Percentiles rank a stretch among this genome's conserved stretches.
Evolutionary conservation across 2,888 invertebrate genomes (phyloP).

Genomic region (Rotaria macrura): DNA sequence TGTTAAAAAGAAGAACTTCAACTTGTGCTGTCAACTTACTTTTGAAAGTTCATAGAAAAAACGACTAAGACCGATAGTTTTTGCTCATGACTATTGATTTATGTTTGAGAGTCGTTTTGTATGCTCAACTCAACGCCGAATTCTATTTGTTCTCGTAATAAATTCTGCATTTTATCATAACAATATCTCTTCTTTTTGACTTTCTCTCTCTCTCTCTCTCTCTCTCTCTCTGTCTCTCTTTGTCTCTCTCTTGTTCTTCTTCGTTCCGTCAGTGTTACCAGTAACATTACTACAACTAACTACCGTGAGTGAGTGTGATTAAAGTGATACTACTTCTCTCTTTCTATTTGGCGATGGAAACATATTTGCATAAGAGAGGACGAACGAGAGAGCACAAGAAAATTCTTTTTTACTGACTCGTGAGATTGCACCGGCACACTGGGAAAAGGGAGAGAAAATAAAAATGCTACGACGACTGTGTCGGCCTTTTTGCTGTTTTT

Average conservation of each 20-base stretch:
- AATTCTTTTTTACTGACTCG: not conserved
- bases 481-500: not conserved
- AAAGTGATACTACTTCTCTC: not conserved
- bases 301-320: not conserved
- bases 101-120: not conserved
- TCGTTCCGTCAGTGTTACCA: not conserved
- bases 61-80: not conserved
- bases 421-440: not conserved
- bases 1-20: too few species aligned
- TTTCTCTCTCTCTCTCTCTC: not conserved
- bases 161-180: not conserved
- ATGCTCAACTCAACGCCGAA: not conserved
- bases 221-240: not conserved
- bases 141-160: not conserved
- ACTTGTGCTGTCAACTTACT: too few species aligned
- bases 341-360: not conserved
- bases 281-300: not conserved
- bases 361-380: not conserved
- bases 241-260: not conserved
- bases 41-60: not conserved
- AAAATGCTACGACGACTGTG: not conserved
- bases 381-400: not conserved
- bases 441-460: not conserved
- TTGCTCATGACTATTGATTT: not conserved
- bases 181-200: not conserved